Evolutionary conservation across 2,888 invertebrate genomes (phyloP).

Genomic region (Epiblema foenella): DNA sequence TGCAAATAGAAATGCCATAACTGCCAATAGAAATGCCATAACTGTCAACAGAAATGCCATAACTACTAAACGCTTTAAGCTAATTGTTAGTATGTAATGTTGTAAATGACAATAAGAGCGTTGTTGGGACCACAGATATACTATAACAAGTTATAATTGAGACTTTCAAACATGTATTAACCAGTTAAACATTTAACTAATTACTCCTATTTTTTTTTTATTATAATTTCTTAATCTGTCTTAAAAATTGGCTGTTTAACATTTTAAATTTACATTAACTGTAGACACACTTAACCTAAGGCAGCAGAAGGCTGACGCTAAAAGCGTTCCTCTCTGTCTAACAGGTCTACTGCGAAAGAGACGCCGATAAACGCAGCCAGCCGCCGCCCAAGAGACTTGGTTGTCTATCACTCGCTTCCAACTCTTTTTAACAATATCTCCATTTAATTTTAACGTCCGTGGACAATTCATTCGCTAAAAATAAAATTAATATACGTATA

Average conservation of each 20-base stretch:
- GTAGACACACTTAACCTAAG: slow-evolving; percentile 43
- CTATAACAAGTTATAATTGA: neutral
- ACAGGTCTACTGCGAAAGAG: slow-evolving; percentile 23
- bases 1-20: slow-evolving; percentile 8
- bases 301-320: slow-evolving; percentile 9
- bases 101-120: neutral
- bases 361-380: neutral
- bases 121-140: slow-evolving; percentile 1
- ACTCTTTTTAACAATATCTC: slow-evolving; percentile 22
- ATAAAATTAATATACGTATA: slow-evolving; percentile 18
- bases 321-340: slow-evolving; percentile 3
- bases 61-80: neutral
- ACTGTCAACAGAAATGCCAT: slow-evolving; percentile 5
- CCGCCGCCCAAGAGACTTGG: slow-evolving; percentile 24
- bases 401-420: slow-evolving; percentile 23
- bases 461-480: slow-evolving; percentile 7
- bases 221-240: slow-evolving; percentile 8
- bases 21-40: slow-evolving; percentile 3
- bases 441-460: slow-evolving; percentile 2
- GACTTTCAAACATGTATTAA: slow-evolving; percentile 20
- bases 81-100: neutral
- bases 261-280: slow-evolving; percentile 67
- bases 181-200: slow-evolving; percentile 8
- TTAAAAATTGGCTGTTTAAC: slow-evolving; percentile 16
- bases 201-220: slow-evolving; percentile 6